Evolutionary conservation across 2,888 invertebrate species (phyloP), one percentile per base, ranked within the genome.

Genomic region (Acanthopleura granulata): DNA sequence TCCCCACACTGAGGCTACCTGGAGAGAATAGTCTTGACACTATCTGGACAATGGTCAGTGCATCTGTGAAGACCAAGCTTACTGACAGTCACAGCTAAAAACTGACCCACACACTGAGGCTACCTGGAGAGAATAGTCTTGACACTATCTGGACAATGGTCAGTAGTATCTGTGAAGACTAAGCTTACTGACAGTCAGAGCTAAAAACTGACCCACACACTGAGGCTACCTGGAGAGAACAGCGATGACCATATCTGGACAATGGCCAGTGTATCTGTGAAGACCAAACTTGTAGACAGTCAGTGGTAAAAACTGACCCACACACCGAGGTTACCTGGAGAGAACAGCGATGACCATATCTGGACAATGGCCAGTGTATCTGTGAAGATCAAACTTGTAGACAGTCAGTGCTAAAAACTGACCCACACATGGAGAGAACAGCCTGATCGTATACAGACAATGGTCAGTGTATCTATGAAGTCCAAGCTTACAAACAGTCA

Each of bases 51-150:
- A 6, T 66, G 12, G 11, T 70, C 40, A 4, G 14, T 27, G 25
- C 22, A 16, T 18, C 22, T 73, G 70, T 79, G 79, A 25, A 78
- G 74, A 18, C 78, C 78, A 11, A 78, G 71, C 29, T 79, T 79
- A 75, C 77, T 75, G 66, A 84, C 79, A 12, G 77, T 75, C 30
- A 85, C 78, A 12, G 83, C 80, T 14, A 85, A 77, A 73, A 87
- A 76, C 74, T 87, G 86, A 27, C 81, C 76, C 61, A 87, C 78
- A 50, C 85, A 77, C 86, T 86, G 82, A 30, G 78, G 79, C 30
- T 40, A 40, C 40, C 40, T 40, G 40, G 40, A 40, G 40, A 40
- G 40, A 40, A 40, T 40, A 40, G 40, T 40, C 40, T 40, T 40
- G 40, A 40, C 40, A 3, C 40, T 40, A 40, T 40, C 9, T 40